Evolutionary conservation across 2,113 vertebrate genomes (phyloP).

Genomic region (Fukomys damarensis): DNA sequence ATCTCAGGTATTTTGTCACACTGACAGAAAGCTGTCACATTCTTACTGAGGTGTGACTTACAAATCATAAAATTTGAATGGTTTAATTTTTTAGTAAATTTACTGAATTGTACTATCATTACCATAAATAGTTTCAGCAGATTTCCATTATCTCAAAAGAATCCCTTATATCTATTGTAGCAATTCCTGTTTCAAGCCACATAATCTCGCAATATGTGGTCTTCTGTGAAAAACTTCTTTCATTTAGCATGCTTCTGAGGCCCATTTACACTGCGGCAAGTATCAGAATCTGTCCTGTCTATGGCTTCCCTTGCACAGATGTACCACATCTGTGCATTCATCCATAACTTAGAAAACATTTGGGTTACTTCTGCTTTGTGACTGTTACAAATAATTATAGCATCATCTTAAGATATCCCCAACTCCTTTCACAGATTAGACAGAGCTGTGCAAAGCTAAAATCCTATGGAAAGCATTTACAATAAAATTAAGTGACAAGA

Average conservation of each 20-base stretch:
- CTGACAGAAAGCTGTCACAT: not conserved
- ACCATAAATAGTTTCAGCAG: not conserved
- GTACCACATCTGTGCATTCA: not conserved
- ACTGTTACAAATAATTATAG: not conserved
- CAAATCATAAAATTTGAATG: not conserved
- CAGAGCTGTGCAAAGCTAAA: not conserved
- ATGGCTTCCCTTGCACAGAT: not conserved
- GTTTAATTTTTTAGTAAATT: constrained; percentile 8
- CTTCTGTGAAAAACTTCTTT: not conserved
- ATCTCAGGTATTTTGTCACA: not conserved
- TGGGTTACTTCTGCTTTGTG: not conserved
- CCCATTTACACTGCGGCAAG: not conserved
- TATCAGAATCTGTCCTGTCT: not conserved
- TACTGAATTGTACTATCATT: not conserved
- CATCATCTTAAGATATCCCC: not conserved
- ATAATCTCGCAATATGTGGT: not conserved
- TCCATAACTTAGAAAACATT: not conserved
- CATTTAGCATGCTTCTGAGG: not conserved
- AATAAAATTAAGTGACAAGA: not conserved
- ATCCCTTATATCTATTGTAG: not conserved
- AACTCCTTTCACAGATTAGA: not conserved
- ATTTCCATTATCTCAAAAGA: not conserved
- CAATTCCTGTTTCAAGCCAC: not conserved
- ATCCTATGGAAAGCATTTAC: not conserved
- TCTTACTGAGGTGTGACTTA: not conserved